Evolutionary conservation across 2,888 invertebrate genomes (phyloP).

Genomic region (Geotrupes spiniger): DNA sequence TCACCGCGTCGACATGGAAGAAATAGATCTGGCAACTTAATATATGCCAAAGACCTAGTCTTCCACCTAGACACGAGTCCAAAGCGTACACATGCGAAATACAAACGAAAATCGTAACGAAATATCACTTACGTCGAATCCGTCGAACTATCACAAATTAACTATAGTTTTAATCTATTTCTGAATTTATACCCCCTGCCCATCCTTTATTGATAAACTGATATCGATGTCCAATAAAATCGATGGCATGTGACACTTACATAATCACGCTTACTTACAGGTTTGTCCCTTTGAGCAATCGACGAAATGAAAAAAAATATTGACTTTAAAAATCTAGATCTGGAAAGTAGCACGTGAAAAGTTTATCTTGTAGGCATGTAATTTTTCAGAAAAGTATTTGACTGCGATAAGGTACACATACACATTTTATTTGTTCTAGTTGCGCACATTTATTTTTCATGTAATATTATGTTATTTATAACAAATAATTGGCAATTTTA

Average conservation of each 20-base stretch:
- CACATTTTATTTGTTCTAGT: too few relatives aligned
- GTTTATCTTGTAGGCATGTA: too few relatives aligned
- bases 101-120: not conserved
- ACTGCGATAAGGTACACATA: too few relatives aligned
- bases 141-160: not conserved
- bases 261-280: slow-evolving; percentile 6
- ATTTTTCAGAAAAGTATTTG: too few relatives aligned
- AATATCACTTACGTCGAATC: slow-evolving; percentile 1
- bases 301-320: not conserved
- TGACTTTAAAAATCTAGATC: too few relatives aligned
- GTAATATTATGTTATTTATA: too few relatives aligned
- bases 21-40: slow-evolving; percentile 39
- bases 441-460: too few relatives aligned
- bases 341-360: too few relatives aligned
- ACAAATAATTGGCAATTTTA: too few relatives aligned
- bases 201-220: slow-evolving; percentile 28
- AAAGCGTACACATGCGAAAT: not conserved
- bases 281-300: slow-evolving; percentile 5
- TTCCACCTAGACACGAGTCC: slow-evolving; percentile 28
- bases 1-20: slow-evolving; percentile 36
- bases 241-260: slow-evolving; percentile 1
- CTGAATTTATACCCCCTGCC: slow-evolving; percentile 23
- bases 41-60: slow-evolving; percentile 32
- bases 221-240: slow-evolving; percentile 31
- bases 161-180: not conserved